Evolutionary conservation across 1,140 invertebrate genomes (phyloP).

Genomic region (Olivierus martensii): DNA sequence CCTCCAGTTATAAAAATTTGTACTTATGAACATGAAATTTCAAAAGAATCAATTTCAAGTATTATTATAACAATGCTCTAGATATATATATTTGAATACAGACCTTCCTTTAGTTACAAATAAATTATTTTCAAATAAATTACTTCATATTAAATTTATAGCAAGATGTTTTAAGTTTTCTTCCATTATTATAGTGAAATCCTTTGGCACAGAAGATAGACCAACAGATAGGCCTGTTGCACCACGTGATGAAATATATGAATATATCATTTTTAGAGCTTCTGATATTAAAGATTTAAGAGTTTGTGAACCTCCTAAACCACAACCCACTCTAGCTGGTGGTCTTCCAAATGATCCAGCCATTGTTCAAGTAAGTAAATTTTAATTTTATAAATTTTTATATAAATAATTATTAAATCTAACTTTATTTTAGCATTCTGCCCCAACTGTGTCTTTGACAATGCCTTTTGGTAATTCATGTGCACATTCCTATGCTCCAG

Average conservation of each 20-base stretch:
- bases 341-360: slow-evolving; percentile 74
- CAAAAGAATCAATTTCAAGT: too few species aligned
- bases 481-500: slow-evolving; percentile 3
- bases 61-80: too few species aligned
- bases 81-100: too few species aligned
- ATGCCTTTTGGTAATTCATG: not conserved
- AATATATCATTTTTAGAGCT: slow-evolving; percentile 95
- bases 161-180: too few species aligned
- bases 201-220: slow-evolving; percentile 96
- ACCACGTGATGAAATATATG: slow-evolving; percentile 93
- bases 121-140: too few species aligned
- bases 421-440: slow-evolving; percentile 9
- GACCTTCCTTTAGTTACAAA: too few species aligned
- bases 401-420: not conserved
- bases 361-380: slow-evolving; percentile 46
- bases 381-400: not conserved
- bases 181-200: slow-evolving; percentile 87
- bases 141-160: too few species aligned
- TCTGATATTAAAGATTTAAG: slow-evolving; percentile 98
- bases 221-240: slow-evolving; percentile 84
- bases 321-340: slow-evolving; percentile 37
- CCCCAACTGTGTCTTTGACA: not conserved
- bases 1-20: too few species aligned
- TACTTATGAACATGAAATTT: too few species aligned
- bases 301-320: slow-evolving; percentile 61